phyloP scores from a whole-genome alignment of 2,888 invertebrate genomes.

The Cancer borealis region DNA sequence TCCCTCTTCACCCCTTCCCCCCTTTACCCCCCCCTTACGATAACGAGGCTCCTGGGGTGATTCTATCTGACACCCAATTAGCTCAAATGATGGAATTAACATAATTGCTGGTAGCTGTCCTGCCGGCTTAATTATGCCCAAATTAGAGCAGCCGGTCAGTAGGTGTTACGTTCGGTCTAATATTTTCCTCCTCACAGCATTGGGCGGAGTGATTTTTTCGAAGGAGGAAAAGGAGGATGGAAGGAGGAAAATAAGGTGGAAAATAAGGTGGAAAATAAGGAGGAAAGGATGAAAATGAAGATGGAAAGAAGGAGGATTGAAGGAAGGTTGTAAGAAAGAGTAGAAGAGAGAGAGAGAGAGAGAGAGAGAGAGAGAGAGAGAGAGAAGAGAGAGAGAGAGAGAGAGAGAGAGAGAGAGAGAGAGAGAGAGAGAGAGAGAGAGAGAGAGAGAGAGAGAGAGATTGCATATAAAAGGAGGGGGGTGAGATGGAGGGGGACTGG shows the following conservation, averaged over 20 bases:
- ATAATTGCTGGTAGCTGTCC: conserved; percentile 66
- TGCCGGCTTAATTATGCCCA: conserved; percentile 58
- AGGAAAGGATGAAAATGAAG: neutral
- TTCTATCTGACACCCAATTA: conserved; percentile 69
- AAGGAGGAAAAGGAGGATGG: neutral
- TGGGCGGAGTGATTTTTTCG: neutral
- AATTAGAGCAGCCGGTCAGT: conserved; percentile 62
- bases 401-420: neutral
- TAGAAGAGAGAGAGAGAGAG: neutral
- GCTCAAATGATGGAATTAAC: conserved; percentile 68
- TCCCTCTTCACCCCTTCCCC: neutral
- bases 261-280: neutral
- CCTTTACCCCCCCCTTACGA: neutral
- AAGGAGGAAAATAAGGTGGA: neutral
- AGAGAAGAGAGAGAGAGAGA: neutral
- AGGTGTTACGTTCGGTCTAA: neutral
- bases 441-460: neutral
- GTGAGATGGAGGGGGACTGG: neutral
- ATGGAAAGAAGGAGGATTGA: neutral
- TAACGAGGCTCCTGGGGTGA: conserved; percentile 47
- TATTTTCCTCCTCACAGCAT: conserved; percentile 21
- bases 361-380: neutral
- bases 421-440: conserved; percentile 4
- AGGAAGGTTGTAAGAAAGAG: neutral
- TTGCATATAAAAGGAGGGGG: neutral